A percentile compares a stretch with the other conserved stretches of the same genome.
Evolutionary conservation across 2,113 vertebrate species (phyloP).

Genomic region (Ascaphus truei): DNA sequence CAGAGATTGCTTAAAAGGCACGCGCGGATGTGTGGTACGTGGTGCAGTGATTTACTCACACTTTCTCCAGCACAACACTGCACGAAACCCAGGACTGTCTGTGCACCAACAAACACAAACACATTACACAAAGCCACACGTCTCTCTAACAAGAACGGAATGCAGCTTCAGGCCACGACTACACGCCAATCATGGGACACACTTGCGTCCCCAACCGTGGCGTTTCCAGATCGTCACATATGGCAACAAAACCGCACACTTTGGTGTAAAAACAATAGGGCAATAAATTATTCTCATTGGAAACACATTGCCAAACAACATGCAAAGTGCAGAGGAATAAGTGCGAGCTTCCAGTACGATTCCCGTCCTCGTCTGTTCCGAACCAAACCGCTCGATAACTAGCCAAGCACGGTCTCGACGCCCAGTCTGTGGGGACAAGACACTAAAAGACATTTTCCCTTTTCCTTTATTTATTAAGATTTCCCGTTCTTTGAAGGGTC

Average conservation of each 20-base stretch:
- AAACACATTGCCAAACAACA: constrained; percentile 47
- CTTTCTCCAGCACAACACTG: too few relatives aligned
- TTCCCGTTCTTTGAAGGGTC: too few relatives aligned
- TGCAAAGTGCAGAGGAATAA: constrained; percentile 33
- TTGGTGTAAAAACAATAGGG: not conserved
- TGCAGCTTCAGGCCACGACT: not conserved
- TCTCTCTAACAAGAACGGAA: not conserved
- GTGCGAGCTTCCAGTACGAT: constrained; percentile 38
- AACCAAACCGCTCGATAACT: constrained; percentile 46
- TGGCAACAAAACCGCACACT: not conserved
- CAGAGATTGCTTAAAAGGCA: too few relatives aligned
- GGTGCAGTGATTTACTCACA: too few relatives aligned
- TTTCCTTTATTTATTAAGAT: too few relatives aligned
- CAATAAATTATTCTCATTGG: constrained; percentile 46
- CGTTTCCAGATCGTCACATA: not conserved
- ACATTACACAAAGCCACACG: not conserved
- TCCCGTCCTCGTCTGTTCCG: constrained; percentile 41
- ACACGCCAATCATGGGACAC: not conserved
- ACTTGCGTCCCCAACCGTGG: not conserved
- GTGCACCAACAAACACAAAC: not conserved
- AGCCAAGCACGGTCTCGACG: too few relatives aligned
- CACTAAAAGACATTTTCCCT: too few relatives aligned
- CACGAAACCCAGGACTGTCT: too few relatives aligned
- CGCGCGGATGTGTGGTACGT: too few relatives aligned
- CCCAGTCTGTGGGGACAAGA: too few relatives aligned